Percentiles rank a stretch among this genome's conserved stretches.
These are phyloP conservation scores for Leucophora obtusa DNA, from an alignment of 2,888 invertebrate species.

Conservation along the genomic window DNA sequence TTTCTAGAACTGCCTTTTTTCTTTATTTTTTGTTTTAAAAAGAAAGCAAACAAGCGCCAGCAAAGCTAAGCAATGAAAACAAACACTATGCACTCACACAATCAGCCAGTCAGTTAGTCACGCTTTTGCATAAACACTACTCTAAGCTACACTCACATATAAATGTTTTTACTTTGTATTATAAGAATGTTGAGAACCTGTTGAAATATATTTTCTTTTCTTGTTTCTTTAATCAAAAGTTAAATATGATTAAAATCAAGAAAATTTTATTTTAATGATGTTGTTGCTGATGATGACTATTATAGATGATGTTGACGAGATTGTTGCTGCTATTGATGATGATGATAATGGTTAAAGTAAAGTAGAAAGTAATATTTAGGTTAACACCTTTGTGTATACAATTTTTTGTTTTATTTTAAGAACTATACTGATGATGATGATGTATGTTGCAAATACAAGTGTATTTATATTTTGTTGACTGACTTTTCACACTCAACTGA, in stretches of 20 bases:
- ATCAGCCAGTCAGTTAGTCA: neutral
- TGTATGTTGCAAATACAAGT: neutral
- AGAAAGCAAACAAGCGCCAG: conserved; percentile 12
- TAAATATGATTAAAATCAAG: conserved; percentile 41
- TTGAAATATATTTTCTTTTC: conserved; percentile 23
- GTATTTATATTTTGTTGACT: neutral
- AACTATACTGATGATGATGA: neutral
- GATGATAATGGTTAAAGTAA: conserved; percentile 25
- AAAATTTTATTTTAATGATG: conserved; percentile 17
- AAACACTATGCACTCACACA: neutral
- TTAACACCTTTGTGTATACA: conserved; percentile 58
- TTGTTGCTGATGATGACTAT: conserved; percentile 15
- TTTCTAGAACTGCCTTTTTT: conserved; percentile 5
- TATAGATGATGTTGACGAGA: neutral
- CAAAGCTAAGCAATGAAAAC: neutral
- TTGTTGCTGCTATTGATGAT: conserved; percentile 8
- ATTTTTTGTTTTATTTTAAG: neutral
- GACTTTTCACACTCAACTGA: conserved; percentile 1
- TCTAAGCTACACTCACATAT: neutral
- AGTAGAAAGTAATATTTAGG: conserved; percentile 55
- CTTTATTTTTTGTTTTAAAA: neutral
- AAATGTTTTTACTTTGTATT: conserved; percentile 13
- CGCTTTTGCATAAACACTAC: neutral
- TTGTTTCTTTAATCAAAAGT: conserved; percentile 39
- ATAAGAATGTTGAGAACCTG: conserved; percentile 22